Base-by-base conservation (phyloP, 2,888 invertebrate species). In the Deladenus siricidicola region DNA sequence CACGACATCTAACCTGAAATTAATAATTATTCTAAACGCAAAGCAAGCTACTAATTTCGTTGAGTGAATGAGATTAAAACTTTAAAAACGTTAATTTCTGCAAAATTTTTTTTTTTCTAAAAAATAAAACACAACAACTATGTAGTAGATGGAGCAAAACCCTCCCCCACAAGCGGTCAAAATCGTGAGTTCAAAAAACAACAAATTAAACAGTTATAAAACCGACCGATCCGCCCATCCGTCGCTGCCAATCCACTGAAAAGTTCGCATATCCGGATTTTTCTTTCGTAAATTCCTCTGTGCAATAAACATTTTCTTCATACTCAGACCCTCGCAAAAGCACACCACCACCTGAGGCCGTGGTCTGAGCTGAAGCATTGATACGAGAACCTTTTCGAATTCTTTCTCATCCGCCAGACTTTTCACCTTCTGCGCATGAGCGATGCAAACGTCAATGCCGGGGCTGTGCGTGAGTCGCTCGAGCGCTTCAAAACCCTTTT, bases 251-350 rank as follows among this genome's bases (percentile, higher is more conserved):
- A 78, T 78, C 78, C 77, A 78, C 64, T 78, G 78, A 56, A 78
- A 79, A 4, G 65, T 45, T 39, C 63, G 48, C 39, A 70, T 53
- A 6, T 50, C 64, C 42, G 56, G 58, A 29, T 61, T 62, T 45
- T 44, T 43, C 54, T 63, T 57, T 4, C 67, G 56, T 47, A 75
- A 58, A 21, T 67, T 59, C 58, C 71, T 68, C 54, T 79, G 74
- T 4, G 78, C 78, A 49, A 62, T 47, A 64, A 79, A 77, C 50
- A 79, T 67, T 50, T 68, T 63, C 39, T 67, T 61, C 63, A 87
- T 85, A 1, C 87, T 87, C 78, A 60, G 62, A 28, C 88, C 88
- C 79, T 88, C 87, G 80, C 88, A 88, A 83, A 88, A 88, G 79
- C 88, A 88, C 21, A 88, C 76, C 30, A 73, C 71, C 10, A 77